phyloP scores from a whole-genome alignment of 2,888 invertebrate species.

The Dasypolia templi region DNA sequence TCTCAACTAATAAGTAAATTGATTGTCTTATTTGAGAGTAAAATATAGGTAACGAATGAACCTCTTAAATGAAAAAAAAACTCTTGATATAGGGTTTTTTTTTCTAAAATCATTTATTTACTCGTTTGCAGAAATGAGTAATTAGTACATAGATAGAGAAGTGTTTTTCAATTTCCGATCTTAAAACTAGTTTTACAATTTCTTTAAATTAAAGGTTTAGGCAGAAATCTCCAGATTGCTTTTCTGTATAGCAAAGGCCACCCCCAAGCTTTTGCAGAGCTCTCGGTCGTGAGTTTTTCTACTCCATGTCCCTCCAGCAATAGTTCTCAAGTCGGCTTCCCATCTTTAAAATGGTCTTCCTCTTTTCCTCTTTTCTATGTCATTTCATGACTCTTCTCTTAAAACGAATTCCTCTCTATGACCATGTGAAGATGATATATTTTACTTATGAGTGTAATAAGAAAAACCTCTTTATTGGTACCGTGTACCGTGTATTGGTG shows the following conservation, averaged over 20 bases:
- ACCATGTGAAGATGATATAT: neutral
- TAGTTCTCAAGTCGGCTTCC: neutral
- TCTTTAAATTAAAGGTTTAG: neutral
- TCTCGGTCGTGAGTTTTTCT: neutral
- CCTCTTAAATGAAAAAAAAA: neutral
- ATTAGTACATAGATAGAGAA: too few relatives aligned
- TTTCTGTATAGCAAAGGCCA: neutral
- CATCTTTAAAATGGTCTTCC: neutral
- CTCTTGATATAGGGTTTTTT: too few relatives aligned
- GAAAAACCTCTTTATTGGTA: neutral
- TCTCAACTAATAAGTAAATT: neutral
- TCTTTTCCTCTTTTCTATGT: neutral
- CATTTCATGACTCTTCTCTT: neutral
- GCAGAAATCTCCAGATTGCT: neutral
- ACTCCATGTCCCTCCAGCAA: neutral
- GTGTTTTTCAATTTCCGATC: too few relatives aligned
- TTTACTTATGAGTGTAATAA: neutral
- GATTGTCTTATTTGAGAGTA: neutral
- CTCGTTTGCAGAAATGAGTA: too few relatives aligned
- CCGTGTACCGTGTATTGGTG: too few relatives aligned
- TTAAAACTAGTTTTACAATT: neutral
- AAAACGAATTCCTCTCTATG: neutral
- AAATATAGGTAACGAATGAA: neutral
- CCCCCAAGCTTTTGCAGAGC: neutral
- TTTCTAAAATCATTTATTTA: too few relatives aligned